Conservation (phyloP, 2,797 vertebrate genomes). For the Poecilia wingei region DNA sequence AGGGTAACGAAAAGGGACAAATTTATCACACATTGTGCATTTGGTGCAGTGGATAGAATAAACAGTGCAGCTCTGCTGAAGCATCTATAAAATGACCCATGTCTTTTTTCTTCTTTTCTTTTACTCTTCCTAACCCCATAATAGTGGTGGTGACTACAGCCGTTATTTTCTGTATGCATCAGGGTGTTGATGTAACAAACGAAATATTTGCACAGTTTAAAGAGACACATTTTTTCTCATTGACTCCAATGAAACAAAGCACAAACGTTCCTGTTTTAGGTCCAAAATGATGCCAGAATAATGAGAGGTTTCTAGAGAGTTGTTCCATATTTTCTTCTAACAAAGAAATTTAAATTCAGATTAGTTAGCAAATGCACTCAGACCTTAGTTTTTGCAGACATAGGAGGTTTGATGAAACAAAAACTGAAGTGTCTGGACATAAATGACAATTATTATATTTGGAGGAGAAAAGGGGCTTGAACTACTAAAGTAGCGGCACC, state of each 20-base stretch:
- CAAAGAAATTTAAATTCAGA: neutral
- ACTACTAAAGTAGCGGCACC: neutral
- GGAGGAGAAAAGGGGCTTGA: neutral
- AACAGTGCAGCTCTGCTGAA: constrained; percentile 75
- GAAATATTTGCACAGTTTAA: neutral
- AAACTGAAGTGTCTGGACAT: neutral
- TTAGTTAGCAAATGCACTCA: neutral
- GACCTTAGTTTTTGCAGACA: neutral
- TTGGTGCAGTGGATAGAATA: constrained; percentile 80
- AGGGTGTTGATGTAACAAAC: neutral
- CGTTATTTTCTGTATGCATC: neutral
- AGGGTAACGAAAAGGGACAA: constrained; percentile 42
- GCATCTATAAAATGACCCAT: constrained; percentile 60
- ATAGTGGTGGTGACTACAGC: neutral
- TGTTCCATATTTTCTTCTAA: neutral
- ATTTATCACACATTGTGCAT: constrained; percentile 73
- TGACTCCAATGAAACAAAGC: neutral
- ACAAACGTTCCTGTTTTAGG: neutral
- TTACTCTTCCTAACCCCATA: neutral
- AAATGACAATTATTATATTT: neutral
- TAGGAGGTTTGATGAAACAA: neutral
- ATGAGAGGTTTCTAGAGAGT: neutral
- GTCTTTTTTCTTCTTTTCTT: constrained; percentile 42
- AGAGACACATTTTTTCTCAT: neutral
- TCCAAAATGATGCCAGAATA: neutral